Evolutionary conservation across 2,797 vertebrate genomes (phyloP).

Genomic region (Lophius americanus): DNA sequence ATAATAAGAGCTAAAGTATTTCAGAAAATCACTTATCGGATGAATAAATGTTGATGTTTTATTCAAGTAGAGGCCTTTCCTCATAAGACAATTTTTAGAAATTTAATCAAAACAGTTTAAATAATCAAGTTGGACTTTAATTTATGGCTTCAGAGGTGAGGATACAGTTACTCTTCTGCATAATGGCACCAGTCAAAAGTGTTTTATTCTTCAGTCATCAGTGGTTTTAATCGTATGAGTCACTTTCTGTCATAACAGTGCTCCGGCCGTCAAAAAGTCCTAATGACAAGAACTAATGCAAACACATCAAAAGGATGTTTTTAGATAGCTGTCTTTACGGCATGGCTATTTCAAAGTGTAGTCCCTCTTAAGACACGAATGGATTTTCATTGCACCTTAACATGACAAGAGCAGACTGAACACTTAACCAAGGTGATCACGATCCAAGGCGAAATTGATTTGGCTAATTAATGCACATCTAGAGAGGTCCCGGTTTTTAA

Average conservation of each 20-base stretch:
- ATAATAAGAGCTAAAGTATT: neutral
- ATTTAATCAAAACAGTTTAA: slow-evolving; percentile 29
- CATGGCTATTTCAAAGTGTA: slow-evolving; percentile 35
- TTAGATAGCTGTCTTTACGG: slow-evolving; percentile 40
- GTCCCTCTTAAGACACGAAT: slow-evolving; percentile 45
- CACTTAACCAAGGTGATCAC: slow-evolving; percentile 46
- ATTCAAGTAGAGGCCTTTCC: slow-evolving; percentile 1
- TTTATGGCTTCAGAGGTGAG: slow-evolving; percentile 2
- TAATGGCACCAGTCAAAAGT: slow-evolving; percentile 23
- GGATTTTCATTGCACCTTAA: slow-evolving; percentile 50
- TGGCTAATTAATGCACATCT: slow-evolving; percentile 59
- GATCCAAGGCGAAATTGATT: slow-evolving; percentile 49
- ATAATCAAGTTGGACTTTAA: slow-evolving; percentile 25
- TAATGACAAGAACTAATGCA: slow-evolving; percentile 47
- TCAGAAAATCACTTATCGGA: neutral
- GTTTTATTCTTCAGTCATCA: slow-evolving; percentile 54
- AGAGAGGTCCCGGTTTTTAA: slow-evolving; percentile 59
- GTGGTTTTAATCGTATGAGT: slow-evolving; percentile 60
- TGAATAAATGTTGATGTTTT: neutral
- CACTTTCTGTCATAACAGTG: slow-evolving; percentile 66
- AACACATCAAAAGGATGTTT: slow-evolving; percentile 61
- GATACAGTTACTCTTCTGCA: slow-evolving; percentile 28
- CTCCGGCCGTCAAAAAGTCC: slow-evolving; percentile 63
- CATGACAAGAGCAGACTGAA: slow-evolving; percentile 46
- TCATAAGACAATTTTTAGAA: slow-evolving; percentile 3